Evolutionary conservation across 2,888 invertebrate species (phyloP), one percentile per base, ranked within the genome.

Genomic region (Cryptophagus acutangulus): DNA sequence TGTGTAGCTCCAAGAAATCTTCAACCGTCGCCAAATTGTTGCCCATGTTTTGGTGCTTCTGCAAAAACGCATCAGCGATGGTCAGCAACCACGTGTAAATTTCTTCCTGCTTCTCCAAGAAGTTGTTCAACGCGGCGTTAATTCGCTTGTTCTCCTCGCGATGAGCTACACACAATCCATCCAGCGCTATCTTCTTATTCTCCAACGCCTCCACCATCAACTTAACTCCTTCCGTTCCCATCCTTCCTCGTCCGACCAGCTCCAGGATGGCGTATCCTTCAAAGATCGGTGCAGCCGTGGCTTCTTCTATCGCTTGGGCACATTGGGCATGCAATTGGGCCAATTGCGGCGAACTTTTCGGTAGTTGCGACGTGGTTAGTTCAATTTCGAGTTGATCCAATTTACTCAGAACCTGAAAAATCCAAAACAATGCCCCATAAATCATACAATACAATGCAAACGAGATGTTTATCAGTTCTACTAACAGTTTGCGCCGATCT

Each of bases 1-100:
- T 79, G 63, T 89, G 87, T 51, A 82, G 71, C 56, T 82, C 75
- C 46, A 85, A 73, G 64, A 87, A 88, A 62, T 85, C 84, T 55
- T 78, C 76, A 29, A 85, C 82, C 68, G 77, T 74, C 4, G 73
- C 67, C 17, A 79, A 61, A 59, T 78, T 76, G 37, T 75, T 76
- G n/a, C 88, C 88, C 79, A 88, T 81, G 57, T 84, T 79, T 46
- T 78, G 76, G 58, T 84, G 82, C 26, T 81, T 79, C 55, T 80
- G 78, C 31, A 89, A 70, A 60, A 85, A 85, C 35, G 79, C 75
- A 58, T 86, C 84, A 0, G 81, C 84, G 17, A 84, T 81, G 38
- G 80, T 80, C 16, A 78, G 74, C 37, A 88, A 62, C 87, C 88
- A 89, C n/a, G 76, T 76, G 46, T 82, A 75, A 20, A 88, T 67